Evolutionary conservation across 2,113 vertebrate genomes (phyloP), one percentile per base, ranked within the genome.

Genomic region (Stercorarius parasiticus): DNA sequence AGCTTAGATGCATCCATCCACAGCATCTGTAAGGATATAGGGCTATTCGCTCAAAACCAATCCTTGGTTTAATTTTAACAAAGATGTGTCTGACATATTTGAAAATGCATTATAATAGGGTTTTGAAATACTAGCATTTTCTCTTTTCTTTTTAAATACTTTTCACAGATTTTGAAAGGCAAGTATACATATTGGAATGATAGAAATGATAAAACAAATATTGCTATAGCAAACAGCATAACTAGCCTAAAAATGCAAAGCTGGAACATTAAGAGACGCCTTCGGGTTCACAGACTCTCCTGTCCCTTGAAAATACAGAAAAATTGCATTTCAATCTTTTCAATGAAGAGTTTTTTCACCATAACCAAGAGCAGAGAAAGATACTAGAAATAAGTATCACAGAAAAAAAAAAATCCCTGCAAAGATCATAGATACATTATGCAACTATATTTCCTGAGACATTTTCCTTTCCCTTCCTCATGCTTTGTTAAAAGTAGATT

Each of bases 1-100:
- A 98, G 99, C 99, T 99, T 99, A 99, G 98, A 98, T 99, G 98
- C 98, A 98, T 98, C 98, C 98, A 99, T 99, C 99, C 99, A 99
- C 98, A 98, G 99, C 98, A 98, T 98, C 98, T 98, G 98, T 98
- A 98, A 98, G 98, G 98, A 98, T 98, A 98, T 98, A 98, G 98
- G 98, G 98, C 98, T 98, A 98, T 98, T 98, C 98, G 98, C 98
- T 98, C 98, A 98, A 98, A 98, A 98, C 98, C 98, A 98, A 98
- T 98, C 98, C 98, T 97, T 98, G 98, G 98, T 98, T 98, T 98
- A 98, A 98, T 98, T 98, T 98, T 98, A 98, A 98, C 98, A 98
- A 98, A 98, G 98, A 98, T 98, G 98, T 98, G 98, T 98, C 98
- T 98, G 98, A 98, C 98, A 98, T 98, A 98, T 98, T 98, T 98